Base-by-base conservation (phyloP, 2,888 invertebrate genomes). In the Osmoderma eremita region DNA sequence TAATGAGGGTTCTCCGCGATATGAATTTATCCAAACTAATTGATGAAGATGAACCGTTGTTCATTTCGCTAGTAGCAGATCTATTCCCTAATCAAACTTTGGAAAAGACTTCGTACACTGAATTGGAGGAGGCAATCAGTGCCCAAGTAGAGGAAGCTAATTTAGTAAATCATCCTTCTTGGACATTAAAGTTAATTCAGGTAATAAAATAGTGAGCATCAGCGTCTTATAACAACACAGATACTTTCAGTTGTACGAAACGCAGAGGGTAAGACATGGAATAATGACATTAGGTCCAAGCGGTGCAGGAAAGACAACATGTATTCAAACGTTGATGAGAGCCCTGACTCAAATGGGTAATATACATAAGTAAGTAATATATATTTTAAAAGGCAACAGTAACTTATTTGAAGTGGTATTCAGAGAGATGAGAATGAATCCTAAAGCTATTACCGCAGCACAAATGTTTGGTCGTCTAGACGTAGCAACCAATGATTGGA, bases 401-500 rank as follows among this genome's bases (percentile, higher is more conserved):
- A 12, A 18, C 20, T 20, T 20, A 17, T 38, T 50, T 51, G 6
- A 12, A 63, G 18, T 41, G 10, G n/a, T n/a, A 53, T 70, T 20
- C 39, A 79, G 92, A 72, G 97, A 98, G 85, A 95, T 97, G 95
- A 86, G 97, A 72, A 97, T 98, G 97, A 98, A 98, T 83, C 98
- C 98, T 0, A 98, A 98, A 84, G 94, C 97, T 13, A 97, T 98
- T 77, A 97, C 97, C 12, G 94, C 97, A 0, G 91, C 97, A 0
- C 97, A 98, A 85, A 98, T 98, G 98, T 98, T 98, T 80, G 98
- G 98, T 0, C 88, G 95, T 24, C 84, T 97, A 18, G 97, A 98
- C 78, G 97, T 98, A 0, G 97, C 97, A 1, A 98, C 97, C 1
- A 98, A 98, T 78, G 98, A 98, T 78, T 98, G 98, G 98, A 98